These are phyloP conservation scores for Agonopterix arenella DNA, from an alignment of 2,888 invertebrate genomes.

Conservation along the genomic window DNA sequence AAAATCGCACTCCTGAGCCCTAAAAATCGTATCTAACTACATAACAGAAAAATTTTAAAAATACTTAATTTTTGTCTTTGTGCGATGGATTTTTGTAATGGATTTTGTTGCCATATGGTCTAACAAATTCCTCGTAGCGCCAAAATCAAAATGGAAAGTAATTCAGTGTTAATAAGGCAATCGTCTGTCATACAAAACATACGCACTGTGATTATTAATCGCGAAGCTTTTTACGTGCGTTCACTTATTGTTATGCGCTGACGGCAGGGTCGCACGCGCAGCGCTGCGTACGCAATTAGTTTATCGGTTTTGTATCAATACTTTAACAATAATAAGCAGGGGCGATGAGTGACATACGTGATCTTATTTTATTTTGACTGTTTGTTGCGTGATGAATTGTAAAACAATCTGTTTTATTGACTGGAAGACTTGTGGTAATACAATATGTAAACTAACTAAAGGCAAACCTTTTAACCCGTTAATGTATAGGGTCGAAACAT, in stretches of 20 bases:
- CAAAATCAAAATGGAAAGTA: slow-evolving; percentile 26
- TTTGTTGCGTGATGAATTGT: not conserved
- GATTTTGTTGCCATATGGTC: too few species aligned
- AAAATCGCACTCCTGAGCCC: too few species aligned
- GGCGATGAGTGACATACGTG: too few species aligned
- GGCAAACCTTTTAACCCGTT: too few species aligned
- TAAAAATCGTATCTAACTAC: too few species aligned
- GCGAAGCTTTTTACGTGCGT: slow-evolving; percentile 5
- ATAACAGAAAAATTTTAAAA: too few species aligned
- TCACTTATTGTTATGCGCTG: slow-evolving; percentile 28
- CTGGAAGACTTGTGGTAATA: slow-evolving; percentile 4
- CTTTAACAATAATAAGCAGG: not conserved
- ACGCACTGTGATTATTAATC: slow-evolving; percentile 4
- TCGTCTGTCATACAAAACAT: not conserved
- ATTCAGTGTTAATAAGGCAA: slow-evolving; percentile 15
- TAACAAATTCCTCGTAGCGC: not conserved
- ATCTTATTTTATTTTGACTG: too few species aligned
- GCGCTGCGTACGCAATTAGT: slow-evolving; percentile 29
- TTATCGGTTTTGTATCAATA: slow-evolving; percentile 24
- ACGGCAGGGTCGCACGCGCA: slow-evolving; percentile 12
- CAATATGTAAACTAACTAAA: too few species aligned
- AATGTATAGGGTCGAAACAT: too few species aligned
- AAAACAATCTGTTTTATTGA: slow-evolving; percentile 5
- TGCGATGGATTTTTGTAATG: too few species aligned
- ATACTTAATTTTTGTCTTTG: too few species aligned